Conservation (phyloP, 2,797 vertebrate genomes). For the Gobio occitaniae region DNA sequence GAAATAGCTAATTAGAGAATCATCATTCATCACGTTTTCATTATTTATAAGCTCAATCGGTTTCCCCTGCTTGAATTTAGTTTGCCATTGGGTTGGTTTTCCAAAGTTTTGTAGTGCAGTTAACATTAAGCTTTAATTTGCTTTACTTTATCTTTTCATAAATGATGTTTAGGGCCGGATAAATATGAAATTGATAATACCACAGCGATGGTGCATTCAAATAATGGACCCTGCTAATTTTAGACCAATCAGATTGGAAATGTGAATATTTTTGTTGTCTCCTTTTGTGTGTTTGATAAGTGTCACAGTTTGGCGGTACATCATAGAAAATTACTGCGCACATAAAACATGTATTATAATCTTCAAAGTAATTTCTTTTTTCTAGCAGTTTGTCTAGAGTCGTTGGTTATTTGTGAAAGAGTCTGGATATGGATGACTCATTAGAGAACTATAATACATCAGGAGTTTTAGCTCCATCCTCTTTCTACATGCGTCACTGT, state of each 20-base stretch:
- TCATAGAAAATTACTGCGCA: neutral
- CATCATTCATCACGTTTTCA: constrained; percentile 39
- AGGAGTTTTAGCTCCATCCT: neutral
- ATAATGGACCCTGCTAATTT: neutral
- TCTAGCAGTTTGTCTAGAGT: too few species aligned
- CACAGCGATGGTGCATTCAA: neutral
- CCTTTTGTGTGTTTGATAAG: neutral
- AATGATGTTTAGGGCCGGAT: neutral
- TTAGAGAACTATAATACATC: neutral
- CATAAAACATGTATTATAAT: neutral
- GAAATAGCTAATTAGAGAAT: constrained; percentile 48
- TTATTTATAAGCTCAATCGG: constrained; percentile 33
- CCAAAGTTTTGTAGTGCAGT: neutral
- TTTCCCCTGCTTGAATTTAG: constrained; percentile 27
- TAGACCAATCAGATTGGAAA: neutral
- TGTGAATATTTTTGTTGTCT: neutral
- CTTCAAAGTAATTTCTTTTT: neutral
- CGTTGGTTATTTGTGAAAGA: constrained; percentile 1
- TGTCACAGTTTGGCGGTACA: neutral
- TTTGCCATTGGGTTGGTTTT: constrained; percentile 6
- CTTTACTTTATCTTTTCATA: neutral
- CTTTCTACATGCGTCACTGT: neutral
- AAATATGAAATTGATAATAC: neutral
- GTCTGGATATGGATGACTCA: neutral
- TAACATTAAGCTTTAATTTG: neutral